Base-by-base conservation (phyloP, 92 coral and sea anemone species). In the Epizoanthus rinbou region DNA sequence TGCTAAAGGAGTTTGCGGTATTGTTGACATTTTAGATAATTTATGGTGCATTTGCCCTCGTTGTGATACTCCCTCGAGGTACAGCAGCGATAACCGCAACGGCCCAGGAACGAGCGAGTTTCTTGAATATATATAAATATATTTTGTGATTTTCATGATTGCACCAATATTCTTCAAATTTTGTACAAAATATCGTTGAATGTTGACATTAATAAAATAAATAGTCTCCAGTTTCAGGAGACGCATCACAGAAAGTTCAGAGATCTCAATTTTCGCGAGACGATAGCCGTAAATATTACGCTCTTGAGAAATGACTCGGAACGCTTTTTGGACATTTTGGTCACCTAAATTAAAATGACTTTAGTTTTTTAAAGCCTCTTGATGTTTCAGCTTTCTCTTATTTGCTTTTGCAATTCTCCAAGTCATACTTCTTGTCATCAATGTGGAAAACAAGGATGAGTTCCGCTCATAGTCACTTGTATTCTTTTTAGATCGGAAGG, bases 151-250 rank as follows among this genome's bases (percentile, higher is more conserved):
- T n/a, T n/a, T n/a, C n/a, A n/a, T n/a, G n/a, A n/a, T n/a, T n/a
- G n/a, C n/a, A 69, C 57, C 57, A 69, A 13, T 33, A 69, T 69
- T 69, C 54, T 69, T 69, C 74, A 31, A 69, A 69, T 4, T 69
- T 50, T 69, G 13, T 21, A 54, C 74, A 69, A 69, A 69, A 69
- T 16, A 35, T 56, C 18, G 39, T 69, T 37, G 75, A 18, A 37
- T 35, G 43, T 69, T 69, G 39, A 69, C 57, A 69, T 53, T 0
- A 69, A 69, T 69, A 37, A 69, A 69, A 69, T 15, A 69, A 37
- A 37, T 69, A 56, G 75, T 69, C 75, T 35, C 75, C 3, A 5
- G 75, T 69, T 69, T 69, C 75, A 69, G 28, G 22, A 41, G 31
- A 28, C 31, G 31, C 31, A 28, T 28, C 31, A 28, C 31, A 28